Evolutionary conservation across 2,797 vertebrate species (phyloP).

Genomic region (Pseudochaenichthys georgianus): DNA sequence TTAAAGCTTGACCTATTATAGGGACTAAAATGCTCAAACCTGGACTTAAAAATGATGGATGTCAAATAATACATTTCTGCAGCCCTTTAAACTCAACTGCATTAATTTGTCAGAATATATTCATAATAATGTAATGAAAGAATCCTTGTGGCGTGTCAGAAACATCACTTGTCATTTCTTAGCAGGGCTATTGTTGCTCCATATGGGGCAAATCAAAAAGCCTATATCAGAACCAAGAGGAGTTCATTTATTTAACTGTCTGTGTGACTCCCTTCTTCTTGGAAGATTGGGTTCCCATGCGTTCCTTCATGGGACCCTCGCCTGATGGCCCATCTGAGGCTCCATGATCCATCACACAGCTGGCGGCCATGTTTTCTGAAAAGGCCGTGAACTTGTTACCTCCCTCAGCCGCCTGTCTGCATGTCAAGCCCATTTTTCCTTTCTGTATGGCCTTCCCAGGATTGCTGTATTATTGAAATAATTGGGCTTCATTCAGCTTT

Average conservation of each 20-base stretch:
- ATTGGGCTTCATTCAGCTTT: constrained; percentile 65
- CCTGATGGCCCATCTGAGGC: constrained; percentile 56
- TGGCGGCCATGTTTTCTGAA: constrained; percentile 73
- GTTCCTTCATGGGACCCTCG: constrained; percentile 39
- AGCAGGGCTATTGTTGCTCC: constrained; percentile 26
- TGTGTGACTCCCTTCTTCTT: constrained; percentile 48
- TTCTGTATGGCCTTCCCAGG: constrained; percentile 54
- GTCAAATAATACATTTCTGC: neutral
- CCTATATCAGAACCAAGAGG: constrained; percentile 36
- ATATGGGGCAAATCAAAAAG: constrained; percentile 28
- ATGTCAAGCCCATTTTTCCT: constrained; percentile 77
- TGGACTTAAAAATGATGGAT: no score
- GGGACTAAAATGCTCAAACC: neutral
- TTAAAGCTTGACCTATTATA: neutral
- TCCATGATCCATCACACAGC: constrained; percentile 76
- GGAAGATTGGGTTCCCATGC: constrained; percentile 65
- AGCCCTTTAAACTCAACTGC: neutral
- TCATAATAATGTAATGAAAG: neutral
- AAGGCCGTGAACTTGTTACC: constrained; percentile 78
- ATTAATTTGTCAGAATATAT: constrained; percentile 9
- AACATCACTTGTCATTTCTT: neutral
- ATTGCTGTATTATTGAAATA: constrained; percentile 59
- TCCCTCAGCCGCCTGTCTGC: constrained; percentile 63
- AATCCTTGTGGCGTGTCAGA: neutral
- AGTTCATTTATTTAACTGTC: constrained; percentile 45